Conservation (phyloP, 2,888 invertebrate species). For the Blomia tropicalis region DNA sequence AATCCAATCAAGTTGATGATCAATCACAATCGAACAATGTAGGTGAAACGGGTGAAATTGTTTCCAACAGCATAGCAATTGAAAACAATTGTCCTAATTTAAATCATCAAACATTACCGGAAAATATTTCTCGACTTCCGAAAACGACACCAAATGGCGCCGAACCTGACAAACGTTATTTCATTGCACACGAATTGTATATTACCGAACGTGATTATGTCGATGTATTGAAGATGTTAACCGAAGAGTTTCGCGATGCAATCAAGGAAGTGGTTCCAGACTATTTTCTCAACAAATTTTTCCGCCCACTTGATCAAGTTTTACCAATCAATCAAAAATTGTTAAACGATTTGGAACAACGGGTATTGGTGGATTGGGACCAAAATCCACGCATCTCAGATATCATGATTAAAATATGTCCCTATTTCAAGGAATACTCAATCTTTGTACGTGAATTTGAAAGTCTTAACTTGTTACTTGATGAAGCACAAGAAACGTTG, state of each 20-base stretch:
- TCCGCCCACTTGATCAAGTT: conserved; percentile 42
- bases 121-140: background rate
- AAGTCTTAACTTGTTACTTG: conserved; percentile 38
- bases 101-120: background rate
- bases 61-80: background rate
- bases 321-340: conserved; percentile 42
- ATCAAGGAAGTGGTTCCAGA: conserved; percentile 35
- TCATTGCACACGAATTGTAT: conserved; percentile 43
- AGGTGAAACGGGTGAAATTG: background rate
- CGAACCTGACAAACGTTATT: conserved; percentile 37
- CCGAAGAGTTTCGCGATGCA: conserved; percentile 40
- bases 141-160: conserved; percentile 9
- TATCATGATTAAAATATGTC: conserved; percentile 45
- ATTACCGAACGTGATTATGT: conserved; percentile 44
- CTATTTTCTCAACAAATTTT: conserved; percentile 39
- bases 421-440: conserved; percentile 45
- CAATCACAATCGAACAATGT: background rate
- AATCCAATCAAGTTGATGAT: background rate
- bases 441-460: conserved; percentile 44
- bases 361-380: conserved; percentile 40
- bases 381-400: conserved; percentile 33
- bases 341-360: conserved; percentile 39
- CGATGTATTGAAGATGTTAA: conserved; percentile 41
- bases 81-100: too few relatives aligned
- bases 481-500: conserved; percentile 41